Evolutionary conservation across 2,888 invertebrate genomes (phyloP), one percentile per base, ranked within the genome.

Genomic region (Penaeus monodon): DNA sequence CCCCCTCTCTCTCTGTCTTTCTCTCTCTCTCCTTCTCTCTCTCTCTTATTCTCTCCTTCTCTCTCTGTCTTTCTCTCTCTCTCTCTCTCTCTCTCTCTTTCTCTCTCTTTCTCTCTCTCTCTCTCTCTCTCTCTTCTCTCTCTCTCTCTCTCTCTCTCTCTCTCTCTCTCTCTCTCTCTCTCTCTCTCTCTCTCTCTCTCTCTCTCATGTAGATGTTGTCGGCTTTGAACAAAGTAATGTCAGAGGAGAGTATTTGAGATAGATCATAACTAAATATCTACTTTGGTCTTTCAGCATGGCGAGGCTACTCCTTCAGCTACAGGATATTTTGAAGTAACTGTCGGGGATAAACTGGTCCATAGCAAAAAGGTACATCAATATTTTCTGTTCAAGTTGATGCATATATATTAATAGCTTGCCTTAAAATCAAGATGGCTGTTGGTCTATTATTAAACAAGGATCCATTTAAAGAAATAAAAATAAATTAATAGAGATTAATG

Each of bases 281-380:
- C 29, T 73, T 8, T 63, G 17, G n/a, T 49, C 65, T 80, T 87
- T 14, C 82, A 89, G 89, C 66, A 82, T 12, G 70, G 80, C 10
- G 85, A 88, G 49, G 89, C 80, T 24, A 89, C 89, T 22, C 89
- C 85, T 20, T 64, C 44, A 2, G 68, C 64, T 7, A 89, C 89
- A 10, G 89, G 89, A 1, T 84, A 29, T 77, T 88, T 89, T 66
- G 89, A 89, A 63, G 88, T 89, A 64, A 86, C 65, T n/a, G 88
- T 89, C n/a, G 86, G 57, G 22, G 88, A 80, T 44, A 83, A 88
- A 44, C 83, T 89, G 7, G 77, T 89, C 78, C 89, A 89, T 49
- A 83, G 85, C 63, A 89, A 89, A 63, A 88, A 89, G 86, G 89
- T 89, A 33, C 38, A 49, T 49, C 22, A 22, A 20, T 70, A 29